Evolutionary conservation across 2,113 vertebrate species (phyloP), one percentile per base, ranked within the genome.

Genomic region (Lepisosteus oculatus): DNA sequence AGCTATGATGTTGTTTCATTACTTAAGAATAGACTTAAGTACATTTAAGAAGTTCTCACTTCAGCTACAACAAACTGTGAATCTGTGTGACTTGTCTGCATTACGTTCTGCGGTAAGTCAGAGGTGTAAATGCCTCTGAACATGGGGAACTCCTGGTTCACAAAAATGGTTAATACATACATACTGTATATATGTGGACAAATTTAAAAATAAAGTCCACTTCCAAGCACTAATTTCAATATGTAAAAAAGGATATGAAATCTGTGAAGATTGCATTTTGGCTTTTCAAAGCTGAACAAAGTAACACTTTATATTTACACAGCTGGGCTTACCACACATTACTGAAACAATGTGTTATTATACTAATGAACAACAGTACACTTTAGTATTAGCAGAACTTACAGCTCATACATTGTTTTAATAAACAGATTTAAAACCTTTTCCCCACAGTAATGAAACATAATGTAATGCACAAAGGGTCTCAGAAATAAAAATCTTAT

Each of bases 251-350:
- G 42, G 65, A 73, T 17, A 68, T 61, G 17, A 64, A 59, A 61
- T 64, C 71, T 54, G 44, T 12, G 59, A 64, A 14, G 13, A 55
- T 55, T 55, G 66, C 56, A 15, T 73, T 59, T 73, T 73, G 65
- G 64, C 44, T 8, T 62, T 67, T 73, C 47, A 73, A 68, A 73
- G 72, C 57, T 43, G 29, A 73, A 68, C 61, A 73, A 73, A 62
- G 65, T 68, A 67, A 68, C 65, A 73, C 65, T 72, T 72, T 47
- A 67, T 57, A 73, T 68, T 62, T 73, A 72, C 71, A 67, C 55
- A 17, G 67, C 64, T 41, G 55, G 72, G 67, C 61, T 62, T 43
- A 68, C 72, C 65, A 68, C 67, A 51, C 47, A 51, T 51, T 51
- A 51, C 57, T 68, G 15, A 68, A 55, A 73, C 65, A 41, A 62